phyloP scores from a whole-genome alignment of 2,888 invertebrate genomes.

The Apotomis capreana region DNA sequence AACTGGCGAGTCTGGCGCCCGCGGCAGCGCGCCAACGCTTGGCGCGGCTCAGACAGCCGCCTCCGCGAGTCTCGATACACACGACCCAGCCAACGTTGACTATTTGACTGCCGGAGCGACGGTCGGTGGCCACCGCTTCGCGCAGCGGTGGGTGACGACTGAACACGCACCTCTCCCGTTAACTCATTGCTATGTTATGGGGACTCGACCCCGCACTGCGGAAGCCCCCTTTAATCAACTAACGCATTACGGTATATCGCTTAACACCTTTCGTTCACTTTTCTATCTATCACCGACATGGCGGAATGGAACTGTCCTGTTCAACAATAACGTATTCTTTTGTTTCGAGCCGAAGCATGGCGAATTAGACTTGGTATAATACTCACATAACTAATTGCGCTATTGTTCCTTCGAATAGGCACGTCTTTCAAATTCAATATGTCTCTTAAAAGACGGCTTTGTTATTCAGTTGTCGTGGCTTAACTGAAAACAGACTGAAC shows the following conservation, averaged over 20 bases:
- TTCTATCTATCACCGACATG: slow-evolving; percentile 43
- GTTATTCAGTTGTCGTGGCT: slow-evolving; percentile 64
- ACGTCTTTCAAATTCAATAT: slow-evolving; percentile 64
- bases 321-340: slow-evolving; percentile 27
- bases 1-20: slow-evolving; percentile 47
- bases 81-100: slow-evolving; percentile 75
- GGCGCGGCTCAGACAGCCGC: slow-evolving; percentile 74
- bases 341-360: slow-evolving; percentile 15
- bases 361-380: slow-evolving; percentile 6
- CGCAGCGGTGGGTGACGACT: slow-evolving; percentile 78
- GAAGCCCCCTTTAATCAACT: slow-evolving; percentile 65
- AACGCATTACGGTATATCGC: slow-evolving; percentile 58
- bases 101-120: slow-evolving; percentile 75
- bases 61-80: slow-evolving; percentile 68
- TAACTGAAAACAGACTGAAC: slow-evolving; percentile 74
- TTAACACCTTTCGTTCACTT: slow-evolving; percentile 49
- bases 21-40: slow-evolving; percentile 69
- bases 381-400: slow-evolving; percentile 53
- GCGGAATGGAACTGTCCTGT: slow-evolving; percentile 12
- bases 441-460: slow-evolving; percentile 60
- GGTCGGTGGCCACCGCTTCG: slow-evolving; percentile 70
- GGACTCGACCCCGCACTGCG: slow-evolving; percentile 74
- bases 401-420: slow-evolving; percentile 57
- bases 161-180: slow-evolving; percentile 80
- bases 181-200: slow-evolving; percentile 80